A percentile compares a stretch with the other conserved stretches of the same genome.
Conservation (phyloP, 2,113 vertebrate genomes). For the Loxodonta africana region DNA sequence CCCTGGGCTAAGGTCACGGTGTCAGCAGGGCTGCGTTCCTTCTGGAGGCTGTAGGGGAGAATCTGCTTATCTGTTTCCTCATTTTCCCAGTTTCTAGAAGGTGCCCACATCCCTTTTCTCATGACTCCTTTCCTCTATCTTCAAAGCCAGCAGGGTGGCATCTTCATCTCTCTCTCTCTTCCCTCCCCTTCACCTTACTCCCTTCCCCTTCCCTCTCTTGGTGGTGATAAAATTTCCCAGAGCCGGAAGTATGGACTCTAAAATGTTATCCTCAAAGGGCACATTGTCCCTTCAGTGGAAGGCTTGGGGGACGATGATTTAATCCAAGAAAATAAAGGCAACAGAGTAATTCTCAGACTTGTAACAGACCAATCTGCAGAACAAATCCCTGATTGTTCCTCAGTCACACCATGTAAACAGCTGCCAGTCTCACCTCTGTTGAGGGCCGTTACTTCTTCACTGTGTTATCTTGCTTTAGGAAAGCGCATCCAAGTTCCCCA, state of each 20-base stretch:
- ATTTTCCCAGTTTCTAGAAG: background rate
- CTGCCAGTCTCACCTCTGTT: background rate
- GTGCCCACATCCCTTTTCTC: background rate
- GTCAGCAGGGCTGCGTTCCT: background rate
- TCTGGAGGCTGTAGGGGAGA: background rate
- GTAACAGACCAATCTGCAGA: background rate
- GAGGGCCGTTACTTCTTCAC: background rate
- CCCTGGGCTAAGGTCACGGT: background rate
- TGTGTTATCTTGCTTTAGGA: background rate
- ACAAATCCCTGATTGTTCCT: conserved; percentile 17
- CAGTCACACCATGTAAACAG: background rate
- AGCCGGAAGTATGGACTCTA: background rate
- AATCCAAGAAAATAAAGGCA: background rate
- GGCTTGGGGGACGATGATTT: background rate
- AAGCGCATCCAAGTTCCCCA: background rate
- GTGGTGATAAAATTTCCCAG: background rate
- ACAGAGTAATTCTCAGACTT: background rate
- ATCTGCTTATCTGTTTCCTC: background rate
- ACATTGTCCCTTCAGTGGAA: background rate
- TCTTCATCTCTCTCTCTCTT: background rate
- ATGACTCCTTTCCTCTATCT: background rate
- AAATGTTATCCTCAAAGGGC: background rate
- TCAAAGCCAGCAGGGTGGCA: background rate
- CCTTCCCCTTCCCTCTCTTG: background rate
- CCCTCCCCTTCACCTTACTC: background rate